These are phyloP conservation scores for Psophia crepitans DNA, from an alignment of 2,113 vertebrate species.

Conservation along the genomic window DNA sequence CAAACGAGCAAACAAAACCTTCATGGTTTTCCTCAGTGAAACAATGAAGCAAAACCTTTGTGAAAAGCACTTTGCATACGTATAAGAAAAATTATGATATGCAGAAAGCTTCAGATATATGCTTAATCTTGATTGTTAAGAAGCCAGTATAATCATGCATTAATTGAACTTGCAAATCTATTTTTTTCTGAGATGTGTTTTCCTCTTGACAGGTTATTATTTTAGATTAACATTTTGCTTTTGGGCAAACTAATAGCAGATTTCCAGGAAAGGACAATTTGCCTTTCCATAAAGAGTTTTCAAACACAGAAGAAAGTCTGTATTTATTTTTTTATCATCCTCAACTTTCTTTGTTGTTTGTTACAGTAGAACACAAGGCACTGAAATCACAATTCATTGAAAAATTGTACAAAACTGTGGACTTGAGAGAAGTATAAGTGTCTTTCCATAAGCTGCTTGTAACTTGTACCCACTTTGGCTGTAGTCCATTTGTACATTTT, in stretches of 20 bases:
- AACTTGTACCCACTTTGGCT: neutral
- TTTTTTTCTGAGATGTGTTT: neutral
- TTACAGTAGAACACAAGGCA: neutral
- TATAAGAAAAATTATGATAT: neutral
- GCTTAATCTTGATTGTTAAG: neutral
- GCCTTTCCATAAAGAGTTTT: neutral
- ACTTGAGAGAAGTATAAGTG: neutral
- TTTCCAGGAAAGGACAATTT: slow-evolving; percentile 11
- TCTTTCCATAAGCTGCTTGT: neutral
- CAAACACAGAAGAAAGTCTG: neutral
- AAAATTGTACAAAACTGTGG: neutral
- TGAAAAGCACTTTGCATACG: neutral
- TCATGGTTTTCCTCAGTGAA: too few species aligned
- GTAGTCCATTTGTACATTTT: neutral
- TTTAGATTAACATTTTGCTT: slow-evolving; percentile 39
- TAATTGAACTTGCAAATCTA: slow-evolving; percentile 18
- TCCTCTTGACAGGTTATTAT: neutral
- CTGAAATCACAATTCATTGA: neutral
- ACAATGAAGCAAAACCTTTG: neutral
- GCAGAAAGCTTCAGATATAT: neutral
- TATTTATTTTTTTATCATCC: neutral
- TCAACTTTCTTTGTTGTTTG: neutral
- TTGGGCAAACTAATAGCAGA: slow-evolving; percentile 18
- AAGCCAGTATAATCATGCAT: neutral
- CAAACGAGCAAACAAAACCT: neutral